Evolutionary conservation across 2,113 vertebrate genomes (phyloP), one percentile per base, ranked within the genome.

Genomic region (Ancistrus triradiatus): DNA sequence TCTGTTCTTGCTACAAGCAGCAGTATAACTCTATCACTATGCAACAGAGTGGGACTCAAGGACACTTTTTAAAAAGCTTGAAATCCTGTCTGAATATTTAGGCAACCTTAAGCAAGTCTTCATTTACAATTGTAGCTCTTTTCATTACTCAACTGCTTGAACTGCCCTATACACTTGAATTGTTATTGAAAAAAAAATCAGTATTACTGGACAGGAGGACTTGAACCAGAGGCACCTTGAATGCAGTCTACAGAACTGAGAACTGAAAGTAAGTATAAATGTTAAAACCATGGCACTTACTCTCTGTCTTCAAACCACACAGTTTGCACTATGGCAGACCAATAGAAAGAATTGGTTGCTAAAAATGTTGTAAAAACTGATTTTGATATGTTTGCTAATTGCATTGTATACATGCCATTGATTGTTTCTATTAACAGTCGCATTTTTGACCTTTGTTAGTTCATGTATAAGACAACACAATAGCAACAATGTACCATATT

Each of bases 281-380:
- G 72, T 84, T 77, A 81, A 85, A 72, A 77, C 78, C 79, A 72
- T 66, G 83, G 78, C 17, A 42, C 44, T 78, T 83, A 74, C 85
- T 82, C 73, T 76, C 85, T 91, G 88, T 87, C 85, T 89, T 85
- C 83, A 80, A 90, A 90, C 82, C 82, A 83, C 82, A 86, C 88
- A 87, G 62, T 92, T 94, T 94, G 92, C 90, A 92, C 92, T 93
- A 91, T 85, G 87, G 85, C 86, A 88, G 90, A 89, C 90, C 90
- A 91, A 92, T 84, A 83, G 81, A 87, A 86, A 86, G 80, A 87
- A 86, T 87, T 91, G 89, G 91, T 92, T 89, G 86, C 92, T 92
- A 87, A 87, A 90, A 89, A 89, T 88, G 90, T 82, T 92, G 89
- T 93, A 93, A 90, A 92, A 91, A 90, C 86, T 80, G 88, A 92